Conservation (phyloP, 2,888 invertebrate species). For the Pocota personata region DNA sequence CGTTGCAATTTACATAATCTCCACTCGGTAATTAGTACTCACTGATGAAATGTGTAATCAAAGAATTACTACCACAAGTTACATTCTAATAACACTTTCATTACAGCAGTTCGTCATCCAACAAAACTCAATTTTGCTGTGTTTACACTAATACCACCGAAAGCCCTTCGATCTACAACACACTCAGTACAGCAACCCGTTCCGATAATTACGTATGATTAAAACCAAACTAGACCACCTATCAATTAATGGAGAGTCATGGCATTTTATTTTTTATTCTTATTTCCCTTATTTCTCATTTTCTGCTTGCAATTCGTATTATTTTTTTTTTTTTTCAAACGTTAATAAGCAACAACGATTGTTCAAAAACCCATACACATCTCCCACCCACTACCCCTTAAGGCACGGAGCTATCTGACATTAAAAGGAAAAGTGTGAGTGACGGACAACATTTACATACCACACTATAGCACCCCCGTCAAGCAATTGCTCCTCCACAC, state of each 20-base stretch:
- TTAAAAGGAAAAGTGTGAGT: conserved; percentile 13
- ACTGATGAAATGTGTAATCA: not conserved
- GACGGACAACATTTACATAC: conserved; percentile 22
- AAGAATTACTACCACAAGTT: not conserved
- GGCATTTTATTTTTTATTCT: not conserved
- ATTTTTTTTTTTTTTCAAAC: conserved; percentile 13
- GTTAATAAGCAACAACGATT: conserved; percentile 35
- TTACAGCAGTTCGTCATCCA: not conserved
- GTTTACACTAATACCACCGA: not conserved
- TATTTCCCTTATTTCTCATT: not conserved
- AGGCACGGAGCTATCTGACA: not conserved
- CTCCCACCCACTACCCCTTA: not conserved
- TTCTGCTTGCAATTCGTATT: conserved; percentile 6
- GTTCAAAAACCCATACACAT: conserved; percentile 25
- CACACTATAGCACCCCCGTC: not conserved
- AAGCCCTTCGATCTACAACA: not conserved
- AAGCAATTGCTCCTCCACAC: not conserved
- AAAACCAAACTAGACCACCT: conserved; percentile 52
- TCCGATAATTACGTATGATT: conserved; percentile 42
- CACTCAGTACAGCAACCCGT: not conserved
- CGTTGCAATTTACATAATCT: not conserved
- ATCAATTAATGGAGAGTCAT: conserved; percentile 48
- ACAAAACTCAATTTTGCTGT: not conserved
- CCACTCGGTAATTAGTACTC: not conserved
- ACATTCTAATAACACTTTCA: not conserved